Evolutionary conservation across 1,140 invertebrate species (phyloP), one percentile per base, ranked within the genome.

Genomic region (Elymnias hypermnestra): DNA sequence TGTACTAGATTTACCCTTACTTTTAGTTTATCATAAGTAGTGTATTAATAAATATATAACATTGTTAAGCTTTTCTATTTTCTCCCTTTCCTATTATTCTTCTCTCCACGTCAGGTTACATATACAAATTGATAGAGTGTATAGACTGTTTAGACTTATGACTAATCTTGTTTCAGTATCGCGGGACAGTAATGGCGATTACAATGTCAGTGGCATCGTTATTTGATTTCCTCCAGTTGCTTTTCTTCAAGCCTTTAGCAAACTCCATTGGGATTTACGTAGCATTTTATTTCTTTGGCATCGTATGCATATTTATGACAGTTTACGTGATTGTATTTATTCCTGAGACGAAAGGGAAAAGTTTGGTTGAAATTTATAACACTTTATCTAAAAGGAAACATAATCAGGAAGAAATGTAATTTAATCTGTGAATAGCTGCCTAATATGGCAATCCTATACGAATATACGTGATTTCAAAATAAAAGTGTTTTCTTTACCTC

Each of bases 301-400:
- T 35, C 0, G 40, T 77, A 1, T 68, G 70, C 14, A 18, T 77
- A 4, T 39, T 63, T 2, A 63, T 59, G 4, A 41, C 56, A 0
- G 5, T 64, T 2, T 46, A 68, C 8, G 47, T 57, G 0, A n/a
- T 68, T 0, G 2, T 73, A 0, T 8, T 58, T 0, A 31, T 77
- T 0, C 73, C 73, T 1, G 73, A 77, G 31, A 77, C 71, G 0
- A 74, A 60, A 14, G 56, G 44, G 0, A 65, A 63, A 19, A 49
- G 29, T 10, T 37, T 71, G 0, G 59, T 64, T 29, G 52, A 73
- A 35, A 67, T 73, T 9, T 64, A 62, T 18, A 44, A 50, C n/a
- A 53, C 56, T 53, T 10, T 59, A 1, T 25, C 25, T 19, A 56
- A 51, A 10, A 63, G 48, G 1, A 60, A 47, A 36, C 2, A 3